Conservation (phyloP, 2,113 vertebrate species). For the Raja brachyura region DNA sequence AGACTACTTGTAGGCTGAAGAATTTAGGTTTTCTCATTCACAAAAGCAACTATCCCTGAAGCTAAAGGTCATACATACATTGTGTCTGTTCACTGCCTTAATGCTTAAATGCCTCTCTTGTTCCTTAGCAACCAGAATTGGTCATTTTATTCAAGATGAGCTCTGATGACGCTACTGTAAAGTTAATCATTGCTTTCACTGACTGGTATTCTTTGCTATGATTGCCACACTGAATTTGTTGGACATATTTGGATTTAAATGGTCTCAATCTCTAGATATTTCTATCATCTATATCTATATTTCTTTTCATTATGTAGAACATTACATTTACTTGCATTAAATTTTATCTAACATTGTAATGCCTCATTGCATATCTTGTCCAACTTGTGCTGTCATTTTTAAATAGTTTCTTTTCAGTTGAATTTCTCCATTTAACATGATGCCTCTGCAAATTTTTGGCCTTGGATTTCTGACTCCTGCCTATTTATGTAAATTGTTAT, state of each 20-base stretch:
- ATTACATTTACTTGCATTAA: background rate
- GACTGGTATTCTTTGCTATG: background rate
- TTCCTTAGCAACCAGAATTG: background rate
- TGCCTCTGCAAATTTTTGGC: background rate
- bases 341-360: background rate
- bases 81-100: background rate
- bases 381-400: background rate
- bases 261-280: background rate
- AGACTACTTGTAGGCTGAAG: background rate
- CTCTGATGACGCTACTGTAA: background rate
- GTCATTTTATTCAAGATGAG: background rate
- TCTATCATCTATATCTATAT: background rate
- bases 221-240: background rate
- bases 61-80: background rate
- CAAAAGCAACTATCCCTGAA: no score
- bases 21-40: background rate
- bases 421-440: background rate
- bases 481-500: background rate
- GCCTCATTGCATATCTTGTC: background rate
- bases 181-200: background rate
- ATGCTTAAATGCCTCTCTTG: background rate
- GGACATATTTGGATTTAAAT: background rate
- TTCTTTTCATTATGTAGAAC: background rate
- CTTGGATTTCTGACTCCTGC: background rate
- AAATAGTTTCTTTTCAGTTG: background rate